Evolutionary conservation across 1,140 invertebrate genomes (phyloP), one percentile per base, ranked within the genome.

Genomic region (Latrodectus geometricus): DNA sequence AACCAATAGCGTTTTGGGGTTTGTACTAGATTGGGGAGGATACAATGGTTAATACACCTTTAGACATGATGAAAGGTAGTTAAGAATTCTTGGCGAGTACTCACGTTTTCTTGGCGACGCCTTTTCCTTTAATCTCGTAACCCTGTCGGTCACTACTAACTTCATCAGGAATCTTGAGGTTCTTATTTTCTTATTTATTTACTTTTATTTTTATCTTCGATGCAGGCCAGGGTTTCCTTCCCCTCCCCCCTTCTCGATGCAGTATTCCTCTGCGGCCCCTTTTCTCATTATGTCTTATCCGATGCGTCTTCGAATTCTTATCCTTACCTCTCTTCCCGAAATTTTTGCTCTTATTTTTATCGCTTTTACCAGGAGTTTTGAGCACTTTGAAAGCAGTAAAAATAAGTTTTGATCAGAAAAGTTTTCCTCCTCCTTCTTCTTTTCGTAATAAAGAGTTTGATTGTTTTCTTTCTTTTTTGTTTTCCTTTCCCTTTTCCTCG

Each of bases 321-420:
- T 73, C 80, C 70, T 17, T 61, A 61, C 54, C 54, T 20, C 15
- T 54, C 50, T 20, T 81, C 68, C 23, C 14, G n/a, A 20, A 83
- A 83, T 56, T 74, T 75, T 81, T 81, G 66, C 69, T 84, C 72
- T 76, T 84, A 75, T 84, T 84, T 84, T 84, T 84, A 84, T 84
- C 65, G 65, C 65, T 69, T 68, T 69, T 69, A 23, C 72, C 72
- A 76, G 61, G 82, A 84, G 82, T 84, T 84, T 84, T 84, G 82
- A 84, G 82, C 65, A 76, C 82, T 84, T 84, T 56, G 73, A 84
- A 84, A 84, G 82, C 82, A 84, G 82, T 84, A 84, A 84, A 84
- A 84, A 84, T 84, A 84, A 84, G 82, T 84, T 84, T 76, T 84
- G 82, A 84, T 84, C 82, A 76, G 73, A 84, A 61, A 84, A 84